Evolutionary conservation across 1,140 invertebrate genomes (phyloP).

Genomic region (Patella vulgata): DNA sequence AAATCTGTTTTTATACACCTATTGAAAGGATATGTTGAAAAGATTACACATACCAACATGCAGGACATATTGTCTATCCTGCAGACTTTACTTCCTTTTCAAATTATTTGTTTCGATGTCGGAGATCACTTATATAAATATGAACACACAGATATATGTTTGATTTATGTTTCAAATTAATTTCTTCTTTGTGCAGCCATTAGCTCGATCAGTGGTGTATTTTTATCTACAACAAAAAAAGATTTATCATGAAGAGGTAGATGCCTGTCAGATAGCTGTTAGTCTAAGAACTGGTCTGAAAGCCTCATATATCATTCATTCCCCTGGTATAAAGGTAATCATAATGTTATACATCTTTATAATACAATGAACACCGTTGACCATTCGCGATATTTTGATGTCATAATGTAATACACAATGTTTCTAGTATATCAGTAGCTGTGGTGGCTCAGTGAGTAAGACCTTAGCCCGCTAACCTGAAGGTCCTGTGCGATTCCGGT

Average conservation of each 20-base stretch:
- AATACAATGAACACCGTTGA: neutral
- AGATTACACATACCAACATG: too few species aligned
- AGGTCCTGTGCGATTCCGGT: slow-evolving; percentile 1
- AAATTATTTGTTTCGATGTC: too few species aligned
- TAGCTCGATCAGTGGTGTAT: neutral
- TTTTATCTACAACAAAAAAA: slow-evolving; percentile 13
- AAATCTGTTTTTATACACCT: too few species aligned
- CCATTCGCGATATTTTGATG: neutral
- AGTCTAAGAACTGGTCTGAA: slow-evolving; percentile 9
- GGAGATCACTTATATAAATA: too few species aligned
- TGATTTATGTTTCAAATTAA: too few species aligned
- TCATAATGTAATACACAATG: neutral
- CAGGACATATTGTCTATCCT: too few species aligned
- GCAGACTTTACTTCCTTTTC: too few species aligned
- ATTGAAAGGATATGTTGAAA: too few species aligned
- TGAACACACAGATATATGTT: too few species aligned
- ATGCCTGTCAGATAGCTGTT: slow-evolving; percentile 23
- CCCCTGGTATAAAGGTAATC: slow-evolving; percentile 23
- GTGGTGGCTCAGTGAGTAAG: too few species aligned
- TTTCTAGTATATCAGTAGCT: neutral
- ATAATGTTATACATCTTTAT: neutral
- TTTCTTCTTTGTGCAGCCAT: too few species aligned
- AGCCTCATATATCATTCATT: slow-evolving; percentile 10
- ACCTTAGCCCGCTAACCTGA: slow-evolving; percentile 1
- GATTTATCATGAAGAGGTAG: slow-evolving; percentile 17